Base-by-base conservation (phyloP, 2,888 invertebrate species). In the Stegophylla sp. region DNA sequence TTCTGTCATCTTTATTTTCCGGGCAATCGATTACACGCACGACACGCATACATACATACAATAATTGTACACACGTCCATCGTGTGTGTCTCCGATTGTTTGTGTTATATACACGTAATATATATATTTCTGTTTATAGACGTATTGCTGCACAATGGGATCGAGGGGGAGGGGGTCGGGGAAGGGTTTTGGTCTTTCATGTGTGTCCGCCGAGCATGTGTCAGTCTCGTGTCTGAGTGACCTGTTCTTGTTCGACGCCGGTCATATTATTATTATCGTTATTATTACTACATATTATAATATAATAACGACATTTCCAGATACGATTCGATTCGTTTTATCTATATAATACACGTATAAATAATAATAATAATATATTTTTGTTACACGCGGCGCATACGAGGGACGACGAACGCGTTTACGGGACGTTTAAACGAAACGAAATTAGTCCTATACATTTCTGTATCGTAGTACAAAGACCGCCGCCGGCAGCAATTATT, bases 191-290 rank as follows among this genome's bases (percentile, higher is more conserved):
- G 20, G 20, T 53, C 12, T 12, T 56, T 20, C 20, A 56, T 56
- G 20, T 51, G n/a, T 51, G 23, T 56, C 20, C 10, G 23, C n/a
- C 56, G 23, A 56, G 56, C 56, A 56, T 56, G 56, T 56, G 56
- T 56, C 56, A 56, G 12, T 23, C n/a, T n/a, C n/a, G n/a, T n/a
- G n/a, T 12, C 56, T 56, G 56, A 56, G 56, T 56, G 56, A 56
- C 56, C 56, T 23, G 56, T 56, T 56, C 56, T 56, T 56, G 23
- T 56, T 20, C 12, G 56, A 5, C 51, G 51, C 12, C 20, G n/a
- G n/a, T n/a, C n/a, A n/a, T n/a, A n/a, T n/a, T n/a, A n/a, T n/a
- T n/a, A n/a, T n/a, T n/a, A n/a, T n/a, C n/a, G n/a, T n/a, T n/a
- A n/a, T n/a, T n/a, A n/a, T n/a, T n/a, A n/a, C n/a, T n/a, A n/a